phyloP scores from a whole-genome alignment of 2,113 vertebrate genomes.

The Neomonachus schauinslandi region DNA sequence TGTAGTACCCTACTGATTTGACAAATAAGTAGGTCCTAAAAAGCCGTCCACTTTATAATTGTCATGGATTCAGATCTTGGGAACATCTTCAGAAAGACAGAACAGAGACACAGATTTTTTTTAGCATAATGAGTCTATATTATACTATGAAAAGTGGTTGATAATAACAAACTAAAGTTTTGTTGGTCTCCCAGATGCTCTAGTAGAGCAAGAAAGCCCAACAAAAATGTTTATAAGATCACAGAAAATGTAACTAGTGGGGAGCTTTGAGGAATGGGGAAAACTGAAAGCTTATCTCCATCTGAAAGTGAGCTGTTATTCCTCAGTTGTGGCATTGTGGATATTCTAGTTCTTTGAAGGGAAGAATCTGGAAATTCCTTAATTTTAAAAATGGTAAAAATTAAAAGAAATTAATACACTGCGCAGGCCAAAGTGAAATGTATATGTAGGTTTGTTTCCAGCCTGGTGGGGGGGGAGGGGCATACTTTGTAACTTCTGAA shows the following conservation, averaged over 20 bases:
- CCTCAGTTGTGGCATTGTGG: neutral
- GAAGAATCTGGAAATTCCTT: neutral
- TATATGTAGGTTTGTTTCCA: neutral
- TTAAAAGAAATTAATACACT: neutral
- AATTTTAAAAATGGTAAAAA: neutral
- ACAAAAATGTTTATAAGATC: neutral
- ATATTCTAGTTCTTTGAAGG: neutral
- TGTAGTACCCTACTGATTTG: neutral
- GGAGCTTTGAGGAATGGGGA: neutral
- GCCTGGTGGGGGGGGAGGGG: neutral
- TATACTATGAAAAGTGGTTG: neutral
- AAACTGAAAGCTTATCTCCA: neutral
- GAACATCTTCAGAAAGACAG: constrained; percentile 4
- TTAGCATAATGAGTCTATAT: neutral
- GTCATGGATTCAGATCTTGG: neutral
- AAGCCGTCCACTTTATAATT: neutral
- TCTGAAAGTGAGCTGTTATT: neutral
- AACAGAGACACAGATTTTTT: neutral
- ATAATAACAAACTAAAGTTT: neutral
- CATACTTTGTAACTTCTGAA: neutral
- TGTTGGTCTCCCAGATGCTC: neutral
- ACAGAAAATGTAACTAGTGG: neutral
- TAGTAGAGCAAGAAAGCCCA: neutral
- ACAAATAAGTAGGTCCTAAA: neutral
- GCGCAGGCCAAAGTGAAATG: neutral